Evolutionary conservation across 2,113 vertebrate species (phyloP).

Genomic region (Rhadina sibilatrix): DNA sequence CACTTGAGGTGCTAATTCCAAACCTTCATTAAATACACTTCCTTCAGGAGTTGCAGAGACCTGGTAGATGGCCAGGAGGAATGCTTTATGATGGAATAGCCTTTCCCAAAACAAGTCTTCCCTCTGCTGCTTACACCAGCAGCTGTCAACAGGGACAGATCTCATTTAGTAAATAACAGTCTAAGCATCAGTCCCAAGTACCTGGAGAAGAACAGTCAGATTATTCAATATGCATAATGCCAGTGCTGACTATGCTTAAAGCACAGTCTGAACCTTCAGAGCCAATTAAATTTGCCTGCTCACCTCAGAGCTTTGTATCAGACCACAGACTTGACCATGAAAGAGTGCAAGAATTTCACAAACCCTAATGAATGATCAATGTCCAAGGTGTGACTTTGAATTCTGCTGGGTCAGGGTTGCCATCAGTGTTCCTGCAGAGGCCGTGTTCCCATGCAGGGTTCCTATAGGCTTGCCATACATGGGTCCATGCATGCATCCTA

Average conservation of each 20-base stretch:
- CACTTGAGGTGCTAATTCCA: background rate
- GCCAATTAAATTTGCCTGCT: background rate
- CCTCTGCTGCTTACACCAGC: background rate
- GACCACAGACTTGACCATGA: background rate
- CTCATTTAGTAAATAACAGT: background rate
- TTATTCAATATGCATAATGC: background rate
- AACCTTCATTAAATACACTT: background rate
- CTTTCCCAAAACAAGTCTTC: background rate
- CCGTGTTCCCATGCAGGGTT: accelerated
- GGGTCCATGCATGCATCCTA: background rate
- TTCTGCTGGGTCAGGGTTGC: background rate
- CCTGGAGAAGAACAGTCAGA: background rate
- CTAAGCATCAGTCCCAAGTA: background rate
- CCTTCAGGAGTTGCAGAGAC: background rate
- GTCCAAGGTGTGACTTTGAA: background rate
- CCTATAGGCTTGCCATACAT: accelerated
- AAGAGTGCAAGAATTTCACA: background rate
- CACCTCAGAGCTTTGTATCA: background rate
- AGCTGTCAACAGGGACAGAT: background rate
- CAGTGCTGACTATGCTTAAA: background rate
- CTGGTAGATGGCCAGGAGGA: background rate
- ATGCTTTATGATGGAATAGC: background rate
- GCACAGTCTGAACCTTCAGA: background rate
- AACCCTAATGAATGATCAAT: background rate
- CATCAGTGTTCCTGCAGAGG: background rate